Percentiles rank a stretch among this genome's conserved stretches.
These are phyloP conservation scores for Vespertilio murinus DNA, from an alignment of 2,797 vertebrate species.

Conservation along the genomic window DNA sequence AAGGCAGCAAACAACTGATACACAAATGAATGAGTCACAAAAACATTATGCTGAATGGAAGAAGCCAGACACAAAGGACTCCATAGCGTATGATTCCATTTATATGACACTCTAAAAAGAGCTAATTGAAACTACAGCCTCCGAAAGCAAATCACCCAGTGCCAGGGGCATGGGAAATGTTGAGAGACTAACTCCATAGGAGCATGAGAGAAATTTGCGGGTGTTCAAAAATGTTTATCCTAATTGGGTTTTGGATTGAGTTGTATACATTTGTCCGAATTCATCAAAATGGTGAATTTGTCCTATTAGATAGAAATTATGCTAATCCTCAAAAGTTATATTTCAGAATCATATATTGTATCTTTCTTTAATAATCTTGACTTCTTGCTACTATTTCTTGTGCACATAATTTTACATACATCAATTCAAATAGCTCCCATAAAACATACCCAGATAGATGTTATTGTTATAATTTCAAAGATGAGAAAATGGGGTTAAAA, in stretches of 20 bases:
- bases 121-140: not conserved
- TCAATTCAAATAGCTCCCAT: not conserved
- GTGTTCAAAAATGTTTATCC: not conserved
- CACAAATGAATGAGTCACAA: not conserved
- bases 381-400: not conserved
- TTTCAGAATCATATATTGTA: not conserved
- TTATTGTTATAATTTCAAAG: not conserved
- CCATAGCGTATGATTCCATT: not conserved
- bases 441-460: not conserved
- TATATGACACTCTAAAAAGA: not conserved
- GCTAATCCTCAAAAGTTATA: not conserved
- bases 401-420: not conserved
- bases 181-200: not conserved
- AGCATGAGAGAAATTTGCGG: not conserved
- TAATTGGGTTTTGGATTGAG: not conserved
- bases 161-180: not conserved
- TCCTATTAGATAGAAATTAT: not conserved
- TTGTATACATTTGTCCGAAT: not conserved
- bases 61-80: not conserved
- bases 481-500: not conserved
- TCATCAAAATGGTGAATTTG: not conserved
- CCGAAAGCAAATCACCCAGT: not conserved
- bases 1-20: not conserved
- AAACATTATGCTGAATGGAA: not conserved
- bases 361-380: conserved; percentile 7